A percentile compares a stretch with the other conserved stretches of the same genome.
phyloP scores from a whole-genome alignment of 2,888 invertebrate species.

The Lampropteryx suffumata region DNA sequence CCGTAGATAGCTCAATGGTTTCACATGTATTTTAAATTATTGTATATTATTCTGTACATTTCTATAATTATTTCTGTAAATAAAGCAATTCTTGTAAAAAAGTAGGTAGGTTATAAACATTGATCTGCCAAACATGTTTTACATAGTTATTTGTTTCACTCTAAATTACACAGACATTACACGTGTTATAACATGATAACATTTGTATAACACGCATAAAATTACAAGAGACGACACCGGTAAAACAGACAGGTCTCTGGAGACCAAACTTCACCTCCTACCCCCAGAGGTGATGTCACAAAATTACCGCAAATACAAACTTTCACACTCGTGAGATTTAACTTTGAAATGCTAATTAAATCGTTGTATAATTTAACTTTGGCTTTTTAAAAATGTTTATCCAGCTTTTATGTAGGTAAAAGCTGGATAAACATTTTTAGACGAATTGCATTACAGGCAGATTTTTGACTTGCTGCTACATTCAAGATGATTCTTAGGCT shows the following conservation, averaged over 20 bases:
- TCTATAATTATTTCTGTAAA: no score
- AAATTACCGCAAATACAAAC: slow-evolving; percentile 29
- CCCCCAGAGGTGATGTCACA: slow-evolving; percentile 21
- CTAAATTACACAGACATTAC: background rate
- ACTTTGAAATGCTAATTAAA: slow-evolving; percentile 20
- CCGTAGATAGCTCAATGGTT: no score
- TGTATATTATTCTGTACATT: no score
- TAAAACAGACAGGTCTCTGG: background rate
- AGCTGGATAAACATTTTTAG: no score
- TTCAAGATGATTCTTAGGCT: no score
- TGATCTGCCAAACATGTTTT: no score
- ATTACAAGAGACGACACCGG: background rate
- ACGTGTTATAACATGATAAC: background rate
- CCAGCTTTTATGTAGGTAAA: background rate
- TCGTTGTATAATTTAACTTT: slow-evolving; percentile 20
- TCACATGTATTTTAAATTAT: no score
- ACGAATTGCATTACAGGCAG: no score
- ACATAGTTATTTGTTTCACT: background rate
- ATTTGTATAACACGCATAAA: background rate
- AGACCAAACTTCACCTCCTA: background rate
- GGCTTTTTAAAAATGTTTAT: background rate
- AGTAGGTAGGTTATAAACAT: no score
- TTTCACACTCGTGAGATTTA: slow-evolving; percentile 17
- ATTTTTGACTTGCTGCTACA: no score
- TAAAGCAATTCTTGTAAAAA: no score